Evolutionary conservation across 1,140 invertebrate species (phyloP).

Genomic region (Meteorus sp.): DNA sequence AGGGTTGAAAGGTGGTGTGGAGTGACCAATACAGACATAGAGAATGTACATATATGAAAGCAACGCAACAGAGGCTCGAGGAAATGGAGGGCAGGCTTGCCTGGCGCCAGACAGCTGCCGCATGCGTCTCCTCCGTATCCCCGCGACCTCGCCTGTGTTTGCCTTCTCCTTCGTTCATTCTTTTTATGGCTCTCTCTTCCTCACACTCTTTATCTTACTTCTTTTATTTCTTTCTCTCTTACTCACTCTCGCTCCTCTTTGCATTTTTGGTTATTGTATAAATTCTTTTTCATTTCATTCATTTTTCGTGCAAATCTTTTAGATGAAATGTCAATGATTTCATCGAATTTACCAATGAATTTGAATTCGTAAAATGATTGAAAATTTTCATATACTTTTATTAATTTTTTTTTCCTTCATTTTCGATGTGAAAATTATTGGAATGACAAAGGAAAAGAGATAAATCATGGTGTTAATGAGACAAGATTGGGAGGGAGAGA

Average conservation of each 20-base stretch:
- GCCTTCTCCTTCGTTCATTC: slow-evolving; percentile 26
- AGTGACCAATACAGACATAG: neutral
- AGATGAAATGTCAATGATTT: slow-evolving; percentile 11
- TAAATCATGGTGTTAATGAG: too few species aligned
- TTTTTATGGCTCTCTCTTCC: slow-evolving; percentile 8
- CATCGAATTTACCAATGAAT: too few species aligned
- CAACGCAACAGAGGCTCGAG: slow-evolving; percentile 2
- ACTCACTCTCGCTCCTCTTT: neutral
- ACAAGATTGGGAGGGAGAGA: too few species aligned
- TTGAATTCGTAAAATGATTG: too few species aligned
- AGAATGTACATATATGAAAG: neutral
- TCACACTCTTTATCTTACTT: slow-evolving; percentile 6
- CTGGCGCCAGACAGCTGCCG: slow-evolving; percentile 37
- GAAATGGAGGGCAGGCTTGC: slow-evolving; percentile 27
- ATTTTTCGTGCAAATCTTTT: neutral
- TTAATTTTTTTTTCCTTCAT: too few species aligned
- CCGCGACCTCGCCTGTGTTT: slow-evolving; percentile 31
- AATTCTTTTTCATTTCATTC: slow-evolving; percentile 2
- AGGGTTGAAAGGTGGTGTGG: slow-evolving; percentile 7
- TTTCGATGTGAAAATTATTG: too few species aligned
- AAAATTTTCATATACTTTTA: too few species aligned
- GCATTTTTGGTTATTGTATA: too few species aligned
- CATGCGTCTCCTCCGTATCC: slow-evolving; percentile 30
- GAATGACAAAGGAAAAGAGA: too few species aligned
- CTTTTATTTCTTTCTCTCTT: slow-evolving; percentile 10